Conservation (phyloP, 2,113 vertebrate species). For the Morone chrysops region DNA sequence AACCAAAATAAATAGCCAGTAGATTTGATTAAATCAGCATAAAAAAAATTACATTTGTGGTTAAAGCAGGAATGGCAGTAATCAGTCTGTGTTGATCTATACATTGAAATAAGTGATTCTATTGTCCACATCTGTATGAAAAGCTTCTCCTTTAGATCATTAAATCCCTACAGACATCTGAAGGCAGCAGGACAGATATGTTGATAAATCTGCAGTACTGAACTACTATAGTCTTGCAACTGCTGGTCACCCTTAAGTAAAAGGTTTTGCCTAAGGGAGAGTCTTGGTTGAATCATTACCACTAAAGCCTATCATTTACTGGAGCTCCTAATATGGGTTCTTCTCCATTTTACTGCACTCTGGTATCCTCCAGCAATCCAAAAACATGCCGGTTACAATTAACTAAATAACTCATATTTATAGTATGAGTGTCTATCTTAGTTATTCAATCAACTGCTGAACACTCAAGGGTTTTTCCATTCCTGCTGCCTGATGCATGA, state of each 20-base stretch:
- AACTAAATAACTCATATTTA: slow-evolving; percentile 4
- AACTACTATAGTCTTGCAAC: not conserved
- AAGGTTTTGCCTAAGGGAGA: not conserved
- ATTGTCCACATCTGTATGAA: not conserved
- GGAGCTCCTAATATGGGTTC: not conserved
- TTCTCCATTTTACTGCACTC: not conserved
- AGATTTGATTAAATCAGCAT: not conserved
- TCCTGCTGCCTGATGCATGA: slow-evolving; percentile 14
- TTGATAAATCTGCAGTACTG: not conserved
- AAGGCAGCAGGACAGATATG: not conserved
- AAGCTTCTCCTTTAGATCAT: not conserved
- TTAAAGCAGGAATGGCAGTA: too few species aligned
- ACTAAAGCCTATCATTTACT: slow-evolving; percentile 13
- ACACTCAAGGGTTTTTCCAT: slow-evolving; percentile 4
- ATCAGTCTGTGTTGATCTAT: too few species aligned
- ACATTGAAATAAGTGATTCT: not conserved
- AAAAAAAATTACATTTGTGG: too few species aligned
- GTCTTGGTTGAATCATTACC: slow-evolving; percentile 7
- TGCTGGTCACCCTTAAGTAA: not conserved
- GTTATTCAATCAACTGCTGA: not conserved
- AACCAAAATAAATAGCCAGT: not conserved
- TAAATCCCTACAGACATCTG: too few species aligned
- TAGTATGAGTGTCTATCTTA: not conserved
- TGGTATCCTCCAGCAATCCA: not conserved
- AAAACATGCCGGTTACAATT: slow-evolving; percentile 16